Base-by-base conservation (phyloP, 2,113 vertebrate genomes). In the Ceuthmochares aereus region DNA sequence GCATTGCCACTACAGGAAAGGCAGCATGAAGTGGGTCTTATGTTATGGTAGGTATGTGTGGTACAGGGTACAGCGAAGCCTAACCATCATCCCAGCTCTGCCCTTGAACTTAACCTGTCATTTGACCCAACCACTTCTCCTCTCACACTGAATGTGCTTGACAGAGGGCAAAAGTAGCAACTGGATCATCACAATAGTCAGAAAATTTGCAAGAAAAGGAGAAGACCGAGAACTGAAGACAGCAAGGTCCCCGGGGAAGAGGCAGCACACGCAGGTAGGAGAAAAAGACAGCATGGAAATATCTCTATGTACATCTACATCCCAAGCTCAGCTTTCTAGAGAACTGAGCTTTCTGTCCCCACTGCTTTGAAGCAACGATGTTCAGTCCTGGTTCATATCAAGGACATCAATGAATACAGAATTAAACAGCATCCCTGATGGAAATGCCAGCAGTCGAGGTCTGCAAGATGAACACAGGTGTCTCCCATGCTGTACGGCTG, bases 251-350 rank as follows among this genome's bases (percentile, higher is more conserved):
- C 72, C 74, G 0, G 2, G 19, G 10, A 30, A 88, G 27, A 49
- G 10, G 54, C 37, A 76, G 51, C 32, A 23, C 0, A 0, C 8
- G 6, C 2, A 0, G 5, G 14, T 34, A 36, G 47, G 22, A 6
- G 34, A 77, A 70, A 82, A 72, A 2, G 26, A 62, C 1, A 3
- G 32, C 0, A 66, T 0, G 6, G 62, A 64, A 88, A 62, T 34
- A 5, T 4, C 59, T 76, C 16, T 32, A 4, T 36, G 69, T 32
- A 20, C 14, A 19, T 32, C 42, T 34, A 25, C 42, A 42, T 42
- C 16, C 29, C 43, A 37, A 72, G 22, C 51, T 74, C 43, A 56
- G 25, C 30, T 66, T 75, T 79, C 59, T 49, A 54, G 40, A 92
- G 64, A 93, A n/a, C 36, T 13, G 36, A 90, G 54, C 26, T 90